Conservation (phyloP, 2,797 vertebrate species). For the Dallia pectoralis region DNA sequence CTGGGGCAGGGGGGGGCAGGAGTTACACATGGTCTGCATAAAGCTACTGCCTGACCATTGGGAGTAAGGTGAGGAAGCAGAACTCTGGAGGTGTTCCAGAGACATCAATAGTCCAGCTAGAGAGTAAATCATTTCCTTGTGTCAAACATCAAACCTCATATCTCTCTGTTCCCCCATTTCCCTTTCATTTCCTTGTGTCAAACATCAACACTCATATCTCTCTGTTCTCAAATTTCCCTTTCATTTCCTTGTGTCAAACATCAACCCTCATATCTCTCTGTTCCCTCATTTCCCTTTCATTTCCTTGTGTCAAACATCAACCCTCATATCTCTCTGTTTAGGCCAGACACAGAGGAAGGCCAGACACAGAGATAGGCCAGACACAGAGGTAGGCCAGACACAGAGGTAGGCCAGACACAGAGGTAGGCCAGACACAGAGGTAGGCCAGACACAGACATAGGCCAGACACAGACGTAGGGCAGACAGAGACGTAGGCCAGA, state of each 20-base stretch:
- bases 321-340: too few relatives aligned
- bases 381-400: too few relatives aligned
- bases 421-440: too few relatives aligned
- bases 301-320: too few relatives aligned
- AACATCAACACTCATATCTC: too few relatives aligned
- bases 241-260: conserved; percentile 46
- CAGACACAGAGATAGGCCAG: too few relatives aligned
- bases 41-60: background rate
- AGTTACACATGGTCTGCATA: conserved; percentile 38
- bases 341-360: background rate
- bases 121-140: conserved; percentile 53
- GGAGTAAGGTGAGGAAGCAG: conserved; percentile 42
- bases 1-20: conserved; percentile 28
- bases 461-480: too few relatives aligned
- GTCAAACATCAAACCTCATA: conserved; percentile 7
- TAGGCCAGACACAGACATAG: too few relatives aligned
- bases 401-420: too few relatives aligned
- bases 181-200: too few relatives aligned
- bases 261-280: background rate
- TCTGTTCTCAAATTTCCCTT: too few relatives aligned
- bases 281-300: background rate
- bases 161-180: background rate
- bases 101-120: conserved; percentile 40
- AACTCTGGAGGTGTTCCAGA: conserved; percentile 43
- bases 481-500: too few relatives aligned